Evolutionary conservation across 2,888 invertebrate genomes (phyloP).

Genomic region (Cyclophora punctaria): DNA sequence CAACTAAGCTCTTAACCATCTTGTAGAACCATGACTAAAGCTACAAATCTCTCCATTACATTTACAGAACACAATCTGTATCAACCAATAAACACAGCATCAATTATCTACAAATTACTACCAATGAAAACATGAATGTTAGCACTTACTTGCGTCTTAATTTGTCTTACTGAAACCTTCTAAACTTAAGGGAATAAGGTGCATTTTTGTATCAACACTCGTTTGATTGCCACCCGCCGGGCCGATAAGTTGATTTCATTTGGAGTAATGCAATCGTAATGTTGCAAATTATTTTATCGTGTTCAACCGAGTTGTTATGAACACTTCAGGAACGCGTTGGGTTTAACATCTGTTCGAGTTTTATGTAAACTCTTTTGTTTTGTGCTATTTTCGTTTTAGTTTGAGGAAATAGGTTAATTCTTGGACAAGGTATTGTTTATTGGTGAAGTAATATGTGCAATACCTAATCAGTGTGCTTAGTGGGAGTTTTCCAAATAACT

Average conservation of each 20-base stretch:
- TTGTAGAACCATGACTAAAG: not conserved
- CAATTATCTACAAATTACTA: slow-evolving; percentile 50
- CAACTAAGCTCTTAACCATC: no score
- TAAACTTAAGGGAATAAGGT: slow-evolving; percentile 25
- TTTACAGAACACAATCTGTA: not conserved
- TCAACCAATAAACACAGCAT: slow-evolving; percentile 17
- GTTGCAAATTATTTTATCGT: slow-evolving; percentile 51
- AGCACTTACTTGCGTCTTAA: slow-evolving; percentile 3
- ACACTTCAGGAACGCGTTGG: no score
- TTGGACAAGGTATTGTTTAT: no score
- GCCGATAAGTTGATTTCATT: slow-evolving; percentile 50
- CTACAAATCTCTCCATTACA: slow-evolving; percentile 6
- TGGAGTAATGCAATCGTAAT: slow-evolving; percentile 47
- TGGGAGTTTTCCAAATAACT: no score
- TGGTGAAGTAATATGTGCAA: no score
- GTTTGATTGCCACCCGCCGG: slow-evolving; percentile 62
- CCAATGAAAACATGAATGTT: slow-evolving; percentile 24
- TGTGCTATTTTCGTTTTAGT: no score
- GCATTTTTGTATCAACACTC: slow-evolving; percentile 32
- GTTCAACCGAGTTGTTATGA: no score
- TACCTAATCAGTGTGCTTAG: no score
- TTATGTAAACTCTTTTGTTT: no score
- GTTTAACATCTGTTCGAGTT: no score
- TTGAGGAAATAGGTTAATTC: no score
- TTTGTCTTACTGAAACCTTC: not conserved